Base-by-base conservation (phyloP, 1,140 invertebrate genomes). In the Microplitis demolitor region DNA sequence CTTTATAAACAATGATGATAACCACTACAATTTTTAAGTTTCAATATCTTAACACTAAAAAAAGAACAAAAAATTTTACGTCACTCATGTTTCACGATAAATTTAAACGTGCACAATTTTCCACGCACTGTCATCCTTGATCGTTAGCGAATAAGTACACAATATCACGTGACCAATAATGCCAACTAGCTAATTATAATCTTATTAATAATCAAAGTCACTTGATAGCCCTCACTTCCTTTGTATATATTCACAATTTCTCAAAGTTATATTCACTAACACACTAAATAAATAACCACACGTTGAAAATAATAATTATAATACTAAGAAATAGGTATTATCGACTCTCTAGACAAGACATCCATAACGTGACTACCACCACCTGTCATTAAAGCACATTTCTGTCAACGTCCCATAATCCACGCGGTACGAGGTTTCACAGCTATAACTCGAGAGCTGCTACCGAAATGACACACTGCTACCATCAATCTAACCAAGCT, bases 401-500 rank as follows among this genome's bases (percentile, higher is more conserved):
- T 16, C 14, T 58, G 56, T 58, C 54, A 58, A 58, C 54, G 54
- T 24, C 54, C 24, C 24, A 14, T 58, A 9, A 5, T 9, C 37
- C 54, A 31, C 16, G 54, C 3, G 13, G n/a, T 24, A 9, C 45
- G 1, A 3, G 53, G 24, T 58, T 58, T 58, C 54, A 58, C 54
- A 54, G 33, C 34, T 68, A 16, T 45, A 45, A 5, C 39, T 45
- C 5, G 39, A 45, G 5, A 45, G 13, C 37, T 50, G 24, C 72
- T 34, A 69, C 67, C 66, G 35, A 61, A 69, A 45, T 37, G 35
- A 69, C 61, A 14, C 37, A 58, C 66, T 34, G 66, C 56, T 61
- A 74, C 72, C 54, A 73, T 73, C 66, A 69, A 73, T 66, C 66
- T 33, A 13, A 35, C 33, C 61, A 54, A 71, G 50, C 14, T 33